Base-by-base conservation (phyloP, 2,113 vertebrate species). In the Danionella cerebrum region DNA sequence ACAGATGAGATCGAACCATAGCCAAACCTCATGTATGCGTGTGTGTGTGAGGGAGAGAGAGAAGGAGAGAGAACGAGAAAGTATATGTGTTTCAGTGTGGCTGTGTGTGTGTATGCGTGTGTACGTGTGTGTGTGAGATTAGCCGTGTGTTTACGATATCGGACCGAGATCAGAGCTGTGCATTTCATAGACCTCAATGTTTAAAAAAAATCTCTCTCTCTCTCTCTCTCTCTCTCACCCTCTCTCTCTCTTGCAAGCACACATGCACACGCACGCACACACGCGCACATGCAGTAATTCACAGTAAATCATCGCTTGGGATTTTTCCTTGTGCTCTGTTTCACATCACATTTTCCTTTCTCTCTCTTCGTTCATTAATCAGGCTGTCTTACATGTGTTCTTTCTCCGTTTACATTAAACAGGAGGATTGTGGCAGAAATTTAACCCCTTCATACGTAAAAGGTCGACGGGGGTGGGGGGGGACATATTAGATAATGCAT, bases 361-460 rank as follows among this genome's bases (percentile, higher is more conserved):
- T 29, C 63, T 41, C 44, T 55, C 42, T 18, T 14, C 18, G 31
- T 50, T 70, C 57, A 55, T 66, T 38, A 58, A 63, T 66, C 71
- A 66, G 16, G 6, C 65, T 72, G 58, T 68, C 63, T 11, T 48
- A 14, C 18, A 18, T 62, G 55, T 70, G 45, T 58, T 39, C 53
- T 67, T 27, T 50, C 24, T 18, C 18, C 70, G 73, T 71, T 75
- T 75, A 75, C 68, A 70, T 75, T 70, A 71, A 75, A 75, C 67
- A 74, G 62, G 36, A 50, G 36, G 18, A 47, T 41, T 22, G 47
- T 11, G 47, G 39, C 38, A 29, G 29, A 35, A 48, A 64, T 64
- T 48, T 64, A 64, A 19, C 44, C 27, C 50, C 16, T 45, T 14
- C n/a, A n/a, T n/a, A n/a, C n/a, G n/a, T n/a, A n/a, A n/a, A n/a